These are phyloP conservation scores for Chelon labrosus DNA, from an alignment of 2,797 vertebrate species.

Conservation along the genomic window DNA sequence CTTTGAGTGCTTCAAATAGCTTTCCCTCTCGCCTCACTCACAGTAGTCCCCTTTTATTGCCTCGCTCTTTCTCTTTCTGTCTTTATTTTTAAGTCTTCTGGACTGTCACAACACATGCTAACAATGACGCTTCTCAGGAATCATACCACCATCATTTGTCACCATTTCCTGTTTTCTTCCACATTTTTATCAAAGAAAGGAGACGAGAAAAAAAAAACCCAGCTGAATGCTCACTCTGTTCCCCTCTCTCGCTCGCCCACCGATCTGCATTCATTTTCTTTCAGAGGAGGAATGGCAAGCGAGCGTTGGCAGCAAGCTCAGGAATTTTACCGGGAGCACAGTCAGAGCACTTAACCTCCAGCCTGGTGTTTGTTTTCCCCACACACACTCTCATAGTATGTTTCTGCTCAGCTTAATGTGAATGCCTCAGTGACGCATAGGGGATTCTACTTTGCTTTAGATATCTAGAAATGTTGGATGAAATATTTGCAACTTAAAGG, in stretches of 20 bases:
- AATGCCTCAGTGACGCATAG: constrained; percentile 28
- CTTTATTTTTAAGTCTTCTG: neutral
- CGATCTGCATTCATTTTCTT: constrained; percentile 66
- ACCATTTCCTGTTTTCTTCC: constrained; percentile 30
- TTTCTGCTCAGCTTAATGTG: constrained; percentile 56
- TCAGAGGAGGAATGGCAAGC: constrained; percentile 72
- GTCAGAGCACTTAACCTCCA: constrained; percentile 79
- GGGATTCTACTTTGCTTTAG: constrained; percentile 30
- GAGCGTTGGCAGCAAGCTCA: constrained; percentile 73
- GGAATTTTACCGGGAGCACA: constrained; percentile 78
- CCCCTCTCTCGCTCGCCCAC: constrained; percentile 45
- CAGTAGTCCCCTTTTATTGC: constrained; percentile 15
- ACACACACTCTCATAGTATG: constrained; percentile 49
- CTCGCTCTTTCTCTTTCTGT: neutral
- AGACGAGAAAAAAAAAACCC: constrained; percentile 41
- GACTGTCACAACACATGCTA: constrained; percentile 28
- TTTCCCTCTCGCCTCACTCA: constrained; percentile 39
- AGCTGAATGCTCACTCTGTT: constrained; percentile 70
- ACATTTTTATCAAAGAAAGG: constrained; percentile 38
- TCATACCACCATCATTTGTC: constrained; percentile 47
- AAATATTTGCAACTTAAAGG: constrained; percentile 1
- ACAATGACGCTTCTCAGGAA: constrained; percentile 35
- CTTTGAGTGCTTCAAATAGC: constrained; percentile 77
- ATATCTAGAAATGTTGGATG: constrained; percentile 17
- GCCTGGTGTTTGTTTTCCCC: constrained; percentile 75